Evolutionary conservation across 2,113 vertebrate species (phyloP).

Genomic region (Zosterops japonicus): DNA sequence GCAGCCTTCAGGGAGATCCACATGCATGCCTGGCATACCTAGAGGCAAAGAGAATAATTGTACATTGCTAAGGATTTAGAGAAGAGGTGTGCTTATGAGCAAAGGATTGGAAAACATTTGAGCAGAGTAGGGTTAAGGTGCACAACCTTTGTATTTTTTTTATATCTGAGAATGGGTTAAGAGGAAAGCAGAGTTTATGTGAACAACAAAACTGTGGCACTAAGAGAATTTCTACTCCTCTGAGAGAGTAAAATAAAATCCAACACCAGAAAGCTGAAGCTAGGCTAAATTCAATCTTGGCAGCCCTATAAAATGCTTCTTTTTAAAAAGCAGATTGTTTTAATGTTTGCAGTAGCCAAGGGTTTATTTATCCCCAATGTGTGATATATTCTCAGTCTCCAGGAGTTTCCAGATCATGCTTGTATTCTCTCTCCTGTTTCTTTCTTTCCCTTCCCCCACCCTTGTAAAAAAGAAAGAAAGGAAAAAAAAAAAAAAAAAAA

Average conservation of each 20-base stretch:
- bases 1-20: background rate
- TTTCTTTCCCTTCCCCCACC: background rate
- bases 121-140: background rate
- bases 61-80: background rate
- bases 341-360: background rate
- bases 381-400: background rate
- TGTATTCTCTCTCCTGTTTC: background rate
- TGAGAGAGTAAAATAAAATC: background rate
- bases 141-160: background rate
- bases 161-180: background rate
- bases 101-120: background rate
- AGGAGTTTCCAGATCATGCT: background rate
- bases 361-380: background rate
- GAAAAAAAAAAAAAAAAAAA: background rate
- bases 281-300: background rate
- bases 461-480: background rate
- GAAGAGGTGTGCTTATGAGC: background rate
- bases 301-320: background rate
- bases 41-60: background rate
- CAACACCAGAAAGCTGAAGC: background rate
- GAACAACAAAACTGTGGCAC: background rate
- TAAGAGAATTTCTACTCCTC: background rate
- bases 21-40: background rate
- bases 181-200: background rate
- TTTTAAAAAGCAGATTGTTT: background rate